Conservation (phyloP, 2,888 invertebrate species). For the Byasa hedistus region DNA sequence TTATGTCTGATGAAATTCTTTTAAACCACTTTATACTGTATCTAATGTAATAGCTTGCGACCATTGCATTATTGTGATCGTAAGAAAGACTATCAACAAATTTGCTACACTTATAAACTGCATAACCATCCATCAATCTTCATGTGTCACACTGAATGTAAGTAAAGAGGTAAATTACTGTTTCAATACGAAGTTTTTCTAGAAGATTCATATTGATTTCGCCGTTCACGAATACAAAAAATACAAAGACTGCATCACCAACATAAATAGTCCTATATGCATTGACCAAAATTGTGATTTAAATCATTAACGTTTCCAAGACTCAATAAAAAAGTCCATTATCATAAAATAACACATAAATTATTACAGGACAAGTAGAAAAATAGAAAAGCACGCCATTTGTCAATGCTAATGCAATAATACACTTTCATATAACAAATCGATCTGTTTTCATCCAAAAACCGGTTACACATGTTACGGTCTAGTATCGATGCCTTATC, state of each 20-base stretch:
- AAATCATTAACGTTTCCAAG: neutral
- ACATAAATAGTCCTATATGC: neutral
- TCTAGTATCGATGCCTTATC: slow-evolving; percentile 9
- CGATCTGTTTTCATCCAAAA: slow-evolving; percentile 8
- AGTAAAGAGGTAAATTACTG: neutral
- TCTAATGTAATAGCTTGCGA: slow-evolving; percentile 5
- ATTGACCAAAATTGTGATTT: neutral
- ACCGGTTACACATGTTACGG: slow-evolving; percentile 22
- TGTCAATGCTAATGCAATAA: slow-evolving; percentile 1
- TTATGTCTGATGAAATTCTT: neutral
- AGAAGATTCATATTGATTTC: too few relatives aligned
- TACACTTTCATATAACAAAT: slow-evolving; percentile 16
- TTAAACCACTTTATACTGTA: neutral
- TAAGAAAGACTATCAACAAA: slow-evolving; percentile 17
- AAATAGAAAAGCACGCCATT: slow-evolving; percentile 3
- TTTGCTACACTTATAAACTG: slow-evolving; percentile 18
- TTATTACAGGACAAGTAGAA: slow-evolving; percentile 10
- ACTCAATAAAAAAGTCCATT: slow-evolving; percentile 16
- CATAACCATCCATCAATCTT: slow-evolving; percentile 19
- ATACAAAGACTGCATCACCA: too few relatives aligned
- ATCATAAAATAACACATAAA: slow-evolving; percentile 20
- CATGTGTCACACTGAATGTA: slow-evolving; percentile 12
- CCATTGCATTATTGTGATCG: neutral
- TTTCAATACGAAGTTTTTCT: neutral
- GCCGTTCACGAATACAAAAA: too few relatives aligned